Conservation (phyloP, 1,140 invertebrate genomes). For the Protaetia brevitarsis region DNA sequence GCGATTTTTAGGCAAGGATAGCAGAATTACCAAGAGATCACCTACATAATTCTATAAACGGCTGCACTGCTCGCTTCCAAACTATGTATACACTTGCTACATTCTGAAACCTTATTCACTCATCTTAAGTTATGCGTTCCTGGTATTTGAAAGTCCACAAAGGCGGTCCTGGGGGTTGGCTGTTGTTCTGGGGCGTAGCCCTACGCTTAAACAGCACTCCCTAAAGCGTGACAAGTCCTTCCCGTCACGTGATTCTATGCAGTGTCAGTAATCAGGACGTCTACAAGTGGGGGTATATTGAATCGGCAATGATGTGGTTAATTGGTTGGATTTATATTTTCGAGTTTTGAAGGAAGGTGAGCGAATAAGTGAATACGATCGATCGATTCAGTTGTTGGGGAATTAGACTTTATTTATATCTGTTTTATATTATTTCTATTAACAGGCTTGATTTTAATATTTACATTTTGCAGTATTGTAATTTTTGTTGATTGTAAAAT, state of each 20-base stretch:
- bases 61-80: background rate
- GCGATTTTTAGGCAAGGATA: background rate
- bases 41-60: background rate
- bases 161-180: constrained; percentile 47
- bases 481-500: too few species aligned
- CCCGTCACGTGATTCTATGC: background rate
- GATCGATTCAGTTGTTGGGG: too few species aligned
- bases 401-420: too few species aligned
- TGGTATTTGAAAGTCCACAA: constrained; percentile 37
- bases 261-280: background rate
- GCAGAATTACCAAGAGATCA: background rate
- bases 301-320: too few species aligned
- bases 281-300: background rate
- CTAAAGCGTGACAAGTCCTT: constrained; percentile 24
- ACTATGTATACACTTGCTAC: background rate
- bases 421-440: too few species aligned
- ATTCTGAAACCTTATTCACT: background rate
- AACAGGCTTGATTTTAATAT: too few species aligned
- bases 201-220: constrained; percentile 36
- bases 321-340: too few species aligned
- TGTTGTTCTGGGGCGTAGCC: constrained; percentile 40
- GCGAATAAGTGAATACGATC: too few species aligned
- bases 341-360: too few species aligned
- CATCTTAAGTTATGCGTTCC: constrained; percentile 29
- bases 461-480: too few species aligned